Base-by-base conservation (phyloP, 2,888 invertebrate species). In the Drosophila heteroneura region DNA sequence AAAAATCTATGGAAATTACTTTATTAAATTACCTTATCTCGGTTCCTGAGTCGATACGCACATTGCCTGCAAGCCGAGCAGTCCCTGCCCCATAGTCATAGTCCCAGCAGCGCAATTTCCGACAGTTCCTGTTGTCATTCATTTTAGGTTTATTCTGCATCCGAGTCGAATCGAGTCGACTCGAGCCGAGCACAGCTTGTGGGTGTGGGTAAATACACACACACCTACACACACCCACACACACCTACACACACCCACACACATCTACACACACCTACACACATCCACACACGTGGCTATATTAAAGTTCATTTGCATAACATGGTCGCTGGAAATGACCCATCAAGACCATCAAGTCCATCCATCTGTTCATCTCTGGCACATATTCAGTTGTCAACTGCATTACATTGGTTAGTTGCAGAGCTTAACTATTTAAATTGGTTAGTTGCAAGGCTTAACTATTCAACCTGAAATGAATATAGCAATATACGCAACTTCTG, bases 1-100 rank as follows among this genome's bases (percentile, higher is more conserved):
- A 79, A 78, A 85, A 84, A 82, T 85, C 82, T 88, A 91, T 91
- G 86, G 78, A 82, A 91, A 91, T 85, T 76, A 88, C 83, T 85
- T 85, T 86, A 90, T 89, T 86, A 81, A 83, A 91, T 91, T 88
- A 86, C 74, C 79, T 83, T 81, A 85, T 83, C 82, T 73, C 69
- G 79, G 79, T 84, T 81, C 75, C 89, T 80, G 71, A 82, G 76
- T 82, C 79, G 72, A 80, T 54, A 67, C 65, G 69, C 63, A 68
- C 71, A 54, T 28, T 35, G 33, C 32, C 32, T 39, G 44, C 9
- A 2, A 16, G 10, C 37, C 57, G n/a, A 33, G 16, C 47, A 61
- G 52, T 52, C 37, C 51, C 28, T 12, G 59, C 57, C 47, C 26
- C 63, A 57, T 16, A 5, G 61, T 60, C 76, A 67, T 72, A 70